These are phyloP conservation scores for Phoebastria nigripes DNA, from an alignment of 2,797 vertebrate species.

Conservation along the genomic window DNA sequence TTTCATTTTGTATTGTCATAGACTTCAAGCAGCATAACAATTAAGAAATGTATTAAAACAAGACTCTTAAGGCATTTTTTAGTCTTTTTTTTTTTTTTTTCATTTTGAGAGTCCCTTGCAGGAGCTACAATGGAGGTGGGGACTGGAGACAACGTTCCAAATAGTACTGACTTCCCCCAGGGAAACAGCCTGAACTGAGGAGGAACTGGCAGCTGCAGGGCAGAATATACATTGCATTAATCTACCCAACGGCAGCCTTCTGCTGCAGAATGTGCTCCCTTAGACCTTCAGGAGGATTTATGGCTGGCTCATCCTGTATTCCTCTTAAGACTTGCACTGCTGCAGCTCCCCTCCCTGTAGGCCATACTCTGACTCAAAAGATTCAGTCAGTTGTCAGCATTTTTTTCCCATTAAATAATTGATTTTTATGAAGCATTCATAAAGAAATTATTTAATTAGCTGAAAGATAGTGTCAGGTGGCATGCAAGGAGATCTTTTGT, in stretches of 20 bases:
- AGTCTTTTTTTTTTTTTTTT: not conserved
- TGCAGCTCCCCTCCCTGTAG: not conserved
- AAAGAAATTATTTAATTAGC: constrained; percentile 19
- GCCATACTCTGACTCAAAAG: not conserved
- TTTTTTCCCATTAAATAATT: not conserved
- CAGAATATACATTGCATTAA: not conserved
- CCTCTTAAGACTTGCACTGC: not conserved
- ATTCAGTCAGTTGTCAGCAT: not conserved
- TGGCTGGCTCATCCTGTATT: not conserved
- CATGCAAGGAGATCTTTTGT: not conserved
- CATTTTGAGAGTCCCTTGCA: not conserved
- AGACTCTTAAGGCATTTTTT: too few relatives aligned
- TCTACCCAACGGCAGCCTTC: not conserved
- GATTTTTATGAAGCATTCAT: not conserved
- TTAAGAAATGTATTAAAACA: too few relatives aligned
- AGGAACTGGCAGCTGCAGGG: not conserved
- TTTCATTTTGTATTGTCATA: not conserved
- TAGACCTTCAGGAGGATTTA: not conserved
- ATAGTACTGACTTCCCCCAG: not conserved
- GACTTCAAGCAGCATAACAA: too few relatives aligned
- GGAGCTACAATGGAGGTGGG: not conserved
- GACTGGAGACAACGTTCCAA: not conserved
- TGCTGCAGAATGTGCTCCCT: not conserved
- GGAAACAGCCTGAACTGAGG: not conserved
- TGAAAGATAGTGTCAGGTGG: constrained; percentile 2